These are phyloP conservation scores for Cataglyphis cursor DNA, from an alignment of 2,888 invertebrate species.

Conservation along the genomic window DNA sequence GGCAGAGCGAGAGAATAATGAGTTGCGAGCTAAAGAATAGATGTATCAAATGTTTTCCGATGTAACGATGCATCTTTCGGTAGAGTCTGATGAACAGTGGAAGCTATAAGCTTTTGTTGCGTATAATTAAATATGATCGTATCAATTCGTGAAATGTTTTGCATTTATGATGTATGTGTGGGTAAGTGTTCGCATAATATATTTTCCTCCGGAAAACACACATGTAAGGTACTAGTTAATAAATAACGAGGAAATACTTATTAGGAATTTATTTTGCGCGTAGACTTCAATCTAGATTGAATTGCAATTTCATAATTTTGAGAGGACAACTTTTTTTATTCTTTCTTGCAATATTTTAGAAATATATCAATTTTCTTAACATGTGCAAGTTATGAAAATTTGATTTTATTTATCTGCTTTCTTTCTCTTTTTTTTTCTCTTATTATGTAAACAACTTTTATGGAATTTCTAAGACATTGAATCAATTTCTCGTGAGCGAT, in stretches of 20 bases:
- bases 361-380: background rate
- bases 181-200: background rate
- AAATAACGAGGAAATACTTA: background rate
- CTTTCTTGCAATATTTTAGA: background rate
- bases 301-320: slow-evolving; percentile 10
- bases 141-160: slow-evolving; percentile 47
- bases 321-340: slow-evolving; percentile 31
- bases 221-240: background rate
- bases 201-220: background rate
- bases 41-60: background rate
- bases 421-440: background rate
- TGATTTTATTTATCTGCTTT: background rate
- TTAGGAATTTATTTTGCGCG: background rate
- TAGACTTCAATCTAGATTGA: background rate
- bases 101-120: background rate
- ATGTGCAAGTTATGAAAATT: background rate
- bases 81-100: background rate
- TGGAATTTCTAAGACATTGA: slow-evolving; percentile 45
- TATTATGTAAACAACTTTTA: background rate
- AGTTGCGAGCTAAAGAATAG: slow-evolving; percentile 4
- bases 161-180: background rate
- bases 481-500: background rate
- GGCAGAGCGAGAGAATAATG: slow-evolving; percentile 39
- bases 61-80: background rate
- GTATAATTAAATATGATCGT: slow-evolving; percentile 49